A percentile compares a stretch with the other conserved stretches of the same genome.
phyloP scores from a whole-genome alignment of 2,888 invertebrate genomes.

The Papilio gigon region DNA sequence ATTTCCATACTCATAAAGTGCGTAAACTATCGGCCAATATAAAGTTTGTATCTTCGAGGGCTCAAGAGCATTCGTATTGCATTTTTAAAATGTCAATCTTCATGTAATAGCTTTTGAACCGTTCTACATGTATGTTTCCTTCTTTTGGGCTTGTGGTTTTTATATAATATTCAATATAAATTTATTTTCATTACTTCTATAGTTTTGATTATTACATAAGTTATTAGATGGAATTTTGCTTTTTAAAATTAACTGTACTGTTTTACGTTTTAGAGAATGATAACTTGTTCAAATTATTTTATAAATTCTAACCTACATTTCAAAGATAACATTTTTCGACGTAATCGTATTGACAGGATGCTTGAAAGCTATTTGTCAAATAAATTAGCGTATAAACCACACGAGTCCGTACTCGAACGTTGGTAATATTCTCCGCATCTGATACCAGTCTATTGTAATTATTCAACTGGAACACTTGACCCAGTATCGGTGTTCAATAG shows the following conservation, averaged over 20 bases:
- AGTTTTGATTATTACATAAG: too few species aligned
- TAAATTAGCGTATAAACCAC: conserved; percentile 40
- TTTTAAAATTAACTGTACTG: neutral
- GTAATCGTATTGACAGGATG: conserved; percentile 20
- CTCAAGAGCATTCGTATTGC: neutral
- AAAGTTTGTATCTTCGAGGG: too few species aligned
- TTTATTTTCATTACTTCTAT: too few species aligned
- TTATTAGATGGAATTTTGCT: too few species aligned
- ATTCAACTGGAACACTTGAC: conserved; percentile 41
- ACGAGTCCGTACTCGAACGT: conserved; percentile 27
- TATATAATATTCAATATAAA: too few species aligned
- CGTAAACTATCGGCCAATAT: too few species aligned
- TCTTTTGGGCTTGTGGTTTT: neutral
- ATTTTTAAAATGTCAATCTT: neutral
- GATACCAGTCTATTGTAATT: conserved; percentile 37
- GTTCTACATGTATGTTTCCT: neutral
- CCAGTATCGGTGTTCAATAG: conserved; percentile 46
- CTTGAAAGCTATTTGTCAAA: conserved; percentile 35
- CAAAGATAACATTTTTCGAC: conserved; percentile 10
- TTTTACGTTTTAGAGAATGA: neutral
- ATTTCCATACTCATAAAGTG: too few species aligned
- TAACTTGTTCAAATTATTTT: neutral
- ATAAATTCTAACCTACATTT: neutral
- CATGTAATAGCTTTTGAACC: neutral
- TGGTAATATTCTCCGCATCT: conserved; percentile 34